Base-by-base conservation (phyloP, 35 echinoderm and acorn worm genomes). In the Diadema setosum region DNA sequence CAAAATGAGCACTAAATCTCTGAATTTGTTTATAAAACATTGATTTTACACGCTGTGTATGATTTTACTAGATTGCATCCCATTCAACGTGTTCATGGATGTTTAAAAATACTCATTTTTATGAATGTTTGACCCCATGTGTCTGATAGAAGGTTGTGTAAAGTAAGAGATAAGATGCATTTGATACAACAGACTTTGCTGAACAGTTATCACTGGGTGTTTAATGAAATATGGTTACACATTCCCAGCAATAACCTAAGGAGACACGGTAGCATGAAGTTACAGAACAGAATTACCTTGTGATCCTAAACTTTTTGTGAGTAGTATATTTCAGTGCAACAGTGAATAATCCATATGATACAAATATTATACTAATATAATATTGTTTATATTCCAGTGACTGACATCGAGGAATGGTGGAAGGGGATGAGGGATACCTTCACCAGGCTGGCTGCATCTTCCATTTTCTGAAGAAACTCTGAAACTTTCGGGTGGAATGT, bases 221-320 rank as follows among this genome's bases (percentile, higher is more conserved):
- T 74, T 30, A 74, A 74, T 74, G 67, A 74, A 74, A 32, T 74
- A 74, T 74, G 67, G 67, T 74, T 74, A 74, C 67, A 3, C 4
- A 5, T 74, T 74, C 67, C 67, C 67, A 74, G 67, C 39, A 74
- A 74, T 74, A 74, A 74, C 67, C 67, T 74, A 32, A 74, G 67
- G 67, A 74, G 26, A 74, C 67, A 74, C 39, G 67, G 67, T 74
- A 74, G 39, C 67, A 74, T 34, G 67, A 74, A 74, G 67, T 74
- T 74, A 74, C 67, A 74, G 67, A 74, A 74, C 67, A 74, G 67
- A 74, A n/a, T n/a, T n/a, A n/a, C n/a, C n/a, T n/a, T n/a, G n/a
- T n/a, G n/a, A n/a, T n/a, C n/a, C n/a, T n/a, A n/a, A n/a, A n/a
- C n/a, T n/a, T 74, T 74, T 74, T 74, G 67, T 74, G 67, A 74